phyloP scores from a whole-genome alignment of 2,113 vertebrate genomes.

The Centropus unirufus region DNA sequence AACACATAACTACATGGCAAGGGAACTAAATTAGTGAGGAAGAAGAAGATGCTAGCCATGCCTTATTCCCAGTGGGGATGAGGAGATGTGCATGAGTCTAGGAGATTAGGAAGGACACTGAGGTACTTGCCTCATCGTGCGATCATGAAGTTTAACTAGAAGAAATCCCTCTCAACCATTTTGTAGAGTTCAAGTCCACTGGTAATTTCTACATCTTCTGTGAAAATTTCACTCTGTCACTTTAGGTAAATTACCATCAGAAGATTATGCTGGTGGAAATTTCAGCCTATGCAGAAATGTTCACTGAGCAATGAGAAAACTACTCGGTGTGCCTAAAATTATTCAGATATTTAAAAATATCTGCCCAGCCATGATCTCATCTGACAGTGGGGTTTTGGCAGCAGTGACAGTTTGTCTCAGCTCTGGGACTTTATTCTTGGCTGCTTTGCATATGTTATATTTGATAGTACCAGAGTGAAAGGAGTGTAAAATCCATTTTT shows the following conservation, averaged over 20 bases:
- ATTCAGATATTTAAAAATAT: no score
- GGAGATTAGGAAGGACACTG: neutral
- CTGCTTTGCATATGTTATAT: no score
- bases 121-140: neutral
- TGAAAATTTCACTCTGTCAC: neutral
- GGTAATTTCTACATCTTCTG: neutral
- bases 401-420: no score
- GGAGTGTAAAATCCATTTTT: neutral
- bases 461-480: no score
- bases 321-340: neutral
- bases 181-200: neutral
- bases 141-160: neutral
- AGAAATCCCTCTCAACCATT: neutral
- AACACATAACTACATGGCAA: neutral
- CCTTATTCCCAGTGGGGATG: neutral
- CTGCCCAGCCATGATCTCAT: no score
- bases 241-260: neutral
- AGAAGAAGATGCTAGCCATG: neutral
- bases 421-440: no score
- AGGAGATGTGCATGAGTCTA: neutral
- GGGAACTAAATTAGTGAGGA: neutral
- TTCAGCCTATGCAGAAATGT: neutral
- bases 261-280: neutral
- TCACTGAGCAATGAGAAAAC: neutral
- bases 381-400: no score